phyloP scores from a whole-genome alignment of 2,797 vertebrate genomes.

The Ctenochaetus hawaiiensis region DNA sequence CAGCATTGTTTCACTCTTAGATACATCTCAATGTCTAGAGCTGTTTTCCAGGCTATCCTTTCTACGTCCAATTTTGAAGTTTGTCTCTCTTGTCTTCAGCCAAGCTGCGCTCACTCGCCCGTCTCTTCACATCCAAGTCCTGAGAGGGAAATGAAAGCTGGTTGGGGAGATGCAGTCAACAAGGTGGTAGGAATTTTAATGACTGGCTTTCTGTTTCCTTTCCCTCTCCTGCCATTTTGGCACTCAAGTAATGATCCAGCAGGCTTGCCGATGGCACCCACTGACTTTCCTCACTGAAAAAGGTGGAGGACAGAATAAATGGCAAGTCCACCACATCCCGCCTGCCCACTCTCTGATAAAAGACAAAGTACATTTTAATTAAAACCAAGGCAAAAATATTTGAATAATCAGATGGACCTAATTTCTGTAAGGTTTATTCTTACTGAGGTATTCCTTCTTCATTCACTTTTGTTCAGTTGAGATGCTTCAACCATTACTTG shows the following conservation, averaged over 20 bases:
- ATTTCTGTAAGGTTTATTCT: constrained; percentile 24
- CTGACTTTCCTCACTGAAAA: constrained; percentile 58
- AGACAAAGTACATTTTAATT: constrained; percentile 65
- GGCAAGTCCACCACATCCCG: constrained; percentile 46
- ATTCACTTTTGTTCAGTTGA: background rate
- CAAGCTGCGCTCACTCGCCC: constrained; percentile 28
- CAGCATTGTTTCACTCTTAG: constrained; percentile 34
- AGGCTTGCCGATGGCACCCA: constrained; percentile 73
- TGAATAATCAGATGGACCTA: constrained; percentile 27
- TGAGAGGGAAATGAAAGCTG: constrained; percentile 61
- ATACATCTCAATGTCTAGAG: constrained; percentile 34
- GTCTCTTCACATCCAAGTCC: constrained; percentile 33
- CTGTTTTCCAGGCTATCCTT: constrained; percentile 43
- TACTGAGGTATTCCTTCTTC: background rate
- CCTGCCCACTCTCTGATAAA: constrained; percentile 49
- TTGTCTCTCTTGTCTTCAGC: constrained; percentile 42
- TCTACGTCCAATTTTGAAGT: constrained; percentile 32
- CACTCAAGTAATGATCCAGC: constrained; percentile 77
- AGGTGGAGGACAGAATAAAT: constrained; percentile 61
- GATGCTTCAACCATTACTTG: constrained; percentile 12
- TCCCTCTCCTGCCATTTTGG: constrained; percentile 77
- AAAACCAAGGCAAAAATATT: constrained; percentile 50
- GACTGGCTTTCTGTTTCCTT: constrained; percentile 74
- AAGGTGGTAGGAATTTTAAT: constrained; percentile 83
- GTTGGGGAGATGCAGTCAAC: constrained; percentile 74